Conservation (phyloP, 2,888 invertebrate genomes). For the Oscheius sp. region DNA sequence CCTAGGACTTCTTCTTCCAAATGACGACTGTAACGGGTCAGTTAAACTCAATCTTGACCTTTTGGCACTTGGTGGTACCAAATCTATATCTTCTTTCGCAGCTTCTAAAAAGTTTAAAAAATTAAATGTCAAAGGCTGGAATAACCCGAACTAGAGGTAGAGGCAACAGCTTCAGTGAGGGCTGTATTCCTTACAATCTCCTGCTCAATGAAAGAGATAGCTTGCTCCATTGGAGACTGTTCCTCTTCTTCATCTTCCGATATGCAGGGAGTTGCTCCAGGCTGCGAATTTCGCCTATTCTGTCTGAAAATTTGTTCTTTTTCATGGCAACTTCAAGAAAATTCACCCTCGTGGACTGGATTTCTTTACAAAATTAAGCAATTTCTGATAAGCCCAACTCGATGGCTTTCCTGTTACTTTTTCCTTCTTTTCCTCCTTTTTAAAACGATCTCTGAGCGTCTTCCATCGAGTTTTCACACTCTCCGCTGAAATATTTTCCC, state of each 20-base stretch:
- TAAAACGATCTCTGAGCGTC: constrained; percentile 62
- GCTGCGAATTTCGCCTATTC: background rate
- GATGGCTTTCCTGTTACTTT: constrained; percentile 40
- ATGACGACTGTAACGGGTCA: background rate
- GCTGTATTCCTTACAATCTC: constrained; percentile 40
- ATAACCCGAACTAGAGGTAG: constrained; percentile 32
- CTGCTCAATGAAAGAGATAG: constrained; percentile 46
- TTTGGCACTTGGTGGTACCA: constrained; percentile 15
- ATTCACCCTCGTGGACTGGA: constrained; percentile 27
- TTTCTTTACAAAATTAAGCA: constrained; percentile 49
- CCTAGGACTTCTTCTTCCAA: background rate
- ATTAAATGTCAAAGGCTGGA: background rate
- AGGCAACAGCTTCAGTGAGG: constrained; percentile 32
- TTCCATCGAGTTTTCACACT: constrained; percentile 65
- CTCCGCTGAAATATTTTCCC: constrained; percentile 6
- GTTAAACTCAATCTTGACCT: constrained; percentile 26
- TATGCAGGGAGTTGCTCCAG: background rate
- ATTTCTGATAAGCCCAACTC: constrained; percentile 47
- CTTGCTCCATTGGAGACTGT: constrained; percentile 48
- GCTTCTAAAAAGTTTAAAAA: background rate
- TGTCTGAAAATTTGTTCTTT: constrained; percentile 3
- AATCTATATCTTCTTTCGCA: constrained; percentile 9
- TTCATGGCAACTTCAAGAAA: background rate
- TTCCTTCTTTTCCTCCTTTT: constrained; percentile 60
- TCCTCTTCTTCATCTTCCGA: constrained; percentile 37